These are phyloP conservation scores for Eremophila alpestris DNA, from an alignment of 2,797 vertebrate genomes.

Conservation along the genomic window DNA sequence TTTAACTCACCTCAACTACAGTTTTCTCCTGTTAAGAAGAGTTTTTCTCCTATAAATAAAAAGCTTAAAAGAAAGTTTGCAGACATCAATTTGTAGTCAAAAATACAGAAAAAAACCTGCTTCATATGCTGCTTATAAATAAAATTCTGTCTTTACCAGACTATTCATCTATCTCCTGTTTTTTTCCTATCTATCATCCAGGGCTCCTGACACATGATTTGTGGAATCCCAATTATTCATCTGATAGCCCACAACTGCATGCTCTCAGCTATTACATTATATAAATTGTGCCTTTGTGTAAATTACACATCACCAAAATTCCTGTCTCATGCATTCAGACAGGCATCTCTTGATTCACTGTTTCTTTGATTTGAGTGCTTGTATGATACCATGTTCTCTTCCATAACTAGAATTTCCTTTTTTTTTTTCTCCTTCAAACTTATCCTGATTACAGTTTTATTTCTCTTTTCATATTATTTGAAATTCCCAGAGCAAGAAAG, in stretches of 20 bases:
- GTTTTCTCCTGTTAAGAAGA: background rate
- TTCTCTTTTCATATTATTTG: background rate
- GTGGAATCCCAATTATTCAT: conserved; percentile 12
- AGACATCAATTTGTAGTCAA: background rate
- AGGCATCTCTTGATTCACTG: background rate
- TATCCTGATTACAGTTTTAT: background rate
- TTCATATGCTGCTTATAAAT: background rate
- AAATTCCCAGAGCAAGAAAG: conserved; percentile 7
- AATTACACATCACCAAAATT: conserved; percentile 9
- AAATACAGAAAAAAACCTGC: background rate
- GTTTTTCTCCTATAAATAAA: background rate
- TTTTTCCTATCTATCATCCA: background rate
- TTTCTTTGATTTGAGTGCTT: conserved; percentile 12
- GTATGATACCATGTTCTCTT: background rate
- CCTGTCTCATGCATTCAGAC: background rate
- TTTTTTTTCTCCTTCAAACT: background rate
- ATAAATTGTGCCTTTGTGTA: conserved; percentile 22
- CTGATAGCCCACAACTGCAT: background rate
- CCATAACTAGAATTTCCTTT: background rate
- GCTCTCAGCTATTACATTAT: background rate
- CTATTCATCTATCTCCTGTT: conserved; percentile 19
- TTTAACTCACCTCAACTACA: background rate
- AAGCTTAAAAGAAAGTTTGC: background rate
- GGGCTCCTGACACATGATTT: background rate
- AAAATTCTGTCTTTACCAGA: background rate